Conservation (phyloP, 2,113 vertebrate genomes). For the Heterotis niloticus region DNA sequence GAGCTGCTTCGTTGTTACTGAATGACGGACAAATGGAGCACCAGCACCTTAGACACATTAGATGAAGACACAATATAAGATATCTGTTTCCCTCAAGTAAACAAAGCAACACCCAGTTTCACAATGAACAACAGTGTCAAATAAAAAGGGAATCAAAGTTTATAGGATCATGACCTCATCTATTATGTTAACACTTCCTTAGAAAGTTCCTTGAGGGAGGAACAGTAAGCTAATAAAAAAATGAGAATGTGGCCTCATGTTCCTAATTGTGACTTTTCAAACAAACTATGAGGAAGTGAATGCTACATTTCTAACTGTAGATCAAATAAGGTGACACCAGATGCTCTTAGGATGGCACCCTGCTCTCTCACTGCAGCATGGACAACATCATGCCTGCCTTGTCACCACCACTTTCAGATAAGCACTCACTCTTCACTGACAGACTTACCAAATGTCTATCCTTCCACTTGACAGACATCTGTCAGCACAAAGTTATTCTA, state of each 20-base stretch:
- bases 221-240: constrained; percentile 9
- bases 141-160: background rate
- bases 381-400: constrained; percentile 6
- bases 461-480: background rate
- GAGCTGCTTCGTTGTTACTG: background rate
- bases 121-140: background rate
- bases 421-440: background rate
- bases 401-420: background rate
- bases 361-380: background rate
- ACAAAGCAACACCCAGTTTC: background rate
- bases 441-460: background rate
- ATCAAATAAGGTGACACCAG: background rate
- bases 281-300: background rate
- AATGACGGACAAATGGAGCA: background rate
- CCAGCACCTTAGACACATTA: background rate
- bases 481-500: background rate
- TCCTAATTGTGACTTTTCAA: background rate
- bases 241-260: background rate
- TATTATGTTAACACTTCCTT: background rate
- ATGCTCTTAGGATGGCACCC: background rate
- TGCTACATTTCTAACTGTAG: background rate
- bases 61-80: constrained; percentile 2
- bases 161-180: background rate
- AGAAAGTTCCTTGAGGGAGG: background rate
- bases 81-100: background rate